A percentile compares a stretch with the other conserved stretches of the same genome.
phyloP scores from a whole-genome alignment of 2,888 invertebrate species.

The Bruchidius siliquastri region DNA sequence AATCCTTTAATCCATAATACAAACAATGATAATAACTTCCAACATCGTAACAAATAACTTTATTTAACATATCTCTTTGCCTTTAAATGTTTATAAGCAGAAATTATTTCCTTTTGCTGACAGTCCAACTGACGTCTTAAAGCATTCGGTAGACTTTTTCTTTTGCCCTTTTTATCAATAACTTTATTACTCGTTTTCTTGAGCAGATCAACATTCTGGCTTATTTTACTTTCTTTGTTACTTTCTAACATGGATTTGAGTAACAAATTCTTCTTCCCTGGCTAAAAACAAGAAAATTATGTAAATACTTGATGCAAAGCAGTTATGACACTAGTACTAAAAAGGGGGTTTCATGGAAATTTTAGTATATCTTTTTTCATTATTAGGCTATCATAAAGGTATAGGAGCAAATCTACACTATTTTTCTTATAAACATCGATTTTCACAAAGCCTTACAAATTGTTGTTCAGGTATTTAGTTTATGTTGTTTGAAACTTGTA shows the following conservation, averaged over 20 bases:
- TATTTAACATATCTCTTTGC: constrained; percentile 27
- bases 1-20: too few relatives aligned
- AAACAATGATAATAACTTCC: not conserved
- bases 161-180: constrained; percentile 54
- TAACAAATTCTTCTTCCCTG: constrained; percentile 60
- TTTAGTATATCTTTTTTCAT: too few relatives aligned
- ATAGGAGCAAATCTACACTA: too few relatives aligned
- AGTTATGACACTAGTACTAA: too few relatives aligned
- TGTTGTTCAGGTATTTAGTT: too few relatives aligned
- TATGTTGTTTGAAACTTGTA: too few relatives aligned
- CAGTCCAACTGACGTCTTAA: constrained; percentile 57
- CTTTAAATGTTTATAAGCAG: constrained; percentile 57
- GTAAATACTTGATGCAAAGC: too few relatives aligned
- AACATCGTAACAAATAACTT: not conserved
- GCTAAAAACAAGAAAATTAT: constrained; percentile 55
- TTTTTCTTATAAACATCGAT: too few relatives aligned
- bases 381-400: too few relatives aligned
- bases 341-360: too few relatives aligned
- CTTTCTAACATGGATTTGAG: constrained; percentile 51
- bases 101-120: constrained; percentile 55
- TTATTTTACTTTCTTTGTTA: constrained; percentile 3
- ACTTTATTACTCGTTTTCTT: constrained; percentile 24
- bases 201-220: constrained; percentile 5
- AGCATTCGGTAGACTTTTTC: constrained; percentile 56
- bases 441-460: too few relatives aligned